Base-by-base conservation (phyloP, 2,113 vertebrate species). In the Melanerpes formicivorus region DNA sequence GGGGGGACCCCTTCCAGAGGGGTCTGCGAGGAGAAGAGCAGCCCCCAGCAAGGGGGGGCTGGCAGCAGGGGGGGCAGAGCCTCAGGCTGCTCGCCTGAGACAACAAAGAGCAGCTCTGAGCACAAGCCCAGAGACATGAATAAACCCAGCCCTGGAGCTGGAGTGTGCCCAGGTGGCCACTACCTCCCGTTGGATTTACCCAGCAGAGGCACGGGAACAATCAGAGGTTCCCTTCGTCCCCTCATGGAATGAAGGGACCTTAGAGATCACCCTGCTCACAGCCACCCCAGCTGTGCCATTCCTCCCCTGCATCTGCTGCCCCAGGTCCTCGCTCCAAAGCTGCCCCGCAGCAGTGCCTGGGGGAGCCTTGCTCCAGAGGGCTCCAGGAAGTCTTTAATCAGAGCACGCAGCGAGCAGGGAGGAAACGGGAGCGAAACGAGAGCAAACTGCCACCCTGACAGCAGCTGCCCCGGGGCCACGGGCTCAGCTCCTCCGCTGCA, bases 171-270 rank as follows among this genome's bases (percentile, higher is more conserved):
- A 27, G 4, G 1, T 1, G 9, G 42, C 11, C 59, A 11, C 42
- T 3, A 7, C 6, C 1, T 27, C 7, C 18, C 0, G 69, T 11
- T 2, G 8, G 27, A 6, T 2, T 5, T 10, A 23, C 55, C 26
- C 73, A 4, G 0, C 0, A 0, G 2, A 37, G 10, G 2, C 4
- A 1, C 0, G 3, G 42, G 19, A 22, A 26, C 19, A 2, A 6
- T 3, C 4, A 52, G 50, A 52, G 50, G 22, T 22, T 52, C 22
- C 50, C 25, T 25, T 25, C 6, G 50, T 52, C 22, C 50, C 25
- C 50, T 27, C 54, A 16, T 27, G 26, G 54, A 55, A 27, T 27
- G 54, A 55, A 55, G 26, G 54, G 54, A 55, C 54, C 26, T 27
- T 27, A 27, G 27, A 55, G 54, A 55, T 55, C 54, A 55, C 25